Evolutionary conservation across 1,140 invertebrate genomes (phyloP).

Genomic region (Drosophila seguyi): DNA sequence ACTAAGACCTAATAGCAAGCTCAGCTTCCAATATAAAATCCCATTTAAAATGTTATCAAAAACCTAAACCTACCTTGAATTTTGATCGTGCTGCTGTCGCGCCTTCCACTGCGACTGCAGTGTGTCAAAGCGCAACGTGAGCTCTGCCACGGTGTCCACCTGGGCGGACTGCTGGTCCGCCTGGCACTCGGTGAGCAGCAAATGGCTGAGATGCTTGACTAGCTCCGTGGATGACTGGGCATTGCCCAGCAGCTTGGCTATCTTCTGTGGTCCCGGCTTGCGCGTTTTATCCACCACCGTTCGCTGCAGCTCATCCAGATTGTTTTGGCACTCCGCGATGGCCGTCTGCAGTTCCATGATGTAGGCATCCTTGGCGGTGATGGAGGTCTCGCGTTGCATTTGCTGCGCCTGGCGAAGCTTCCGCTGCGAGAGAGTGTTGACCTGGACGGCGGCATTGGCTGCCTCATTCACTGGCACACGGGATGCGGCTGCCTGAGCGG

Average conservation of each 20-base stretch:
- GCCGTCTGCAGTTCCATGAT: conserved; percentile 90
- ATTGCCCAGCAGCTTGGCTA: conserved; percentile 89
- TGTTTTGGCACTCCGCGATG: conserved; percentile 87
- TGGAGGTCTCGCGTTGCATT: conserved; percentile 87
- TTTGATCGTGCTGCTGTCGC: conserved; percentile 86
- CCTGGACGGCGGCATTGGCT: conserved; percentile 91
- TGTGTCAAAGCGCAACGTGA: conserved; percentile 89
- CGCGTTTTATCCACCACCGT: conserved; percentile 85
- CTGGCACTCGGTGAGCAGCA: conserved; percentile 91
- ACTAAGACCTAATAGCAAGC: conserved; percentile 29
- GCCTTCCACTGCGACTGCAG: conserved; percentile 90
- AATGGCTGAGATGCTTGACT: conserved; percentile 90
- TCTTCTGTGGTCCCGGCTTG: conserved; percentile 86
- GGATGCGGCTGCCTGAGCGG: conserved; percentile 77
- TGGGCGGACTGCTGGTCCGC: conserved; percentile 89
- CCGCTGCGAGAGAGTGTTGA: conserved; percentile 89
- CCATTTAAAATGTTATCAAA: neutral
- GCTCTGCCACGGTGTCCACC: conserved; percentile 88
- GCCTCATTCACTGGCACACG: conserved; percentile 88
- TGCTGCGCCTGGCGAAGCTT: conserved; percentile 69
- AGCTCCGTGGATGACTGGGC: conserved; percentile 91
- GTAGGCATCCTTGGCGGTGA: conserved; percentile 93
- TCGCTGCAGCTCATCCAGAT: conserved; percentile 87
- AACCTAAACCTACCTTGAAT: conserved; percentile 67
- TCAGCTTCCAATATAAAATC: neutral